Evolutionary conservation across 2,113 vertebrate species (phyloP).

Genomic region (Podarcis muralis): DNA sequence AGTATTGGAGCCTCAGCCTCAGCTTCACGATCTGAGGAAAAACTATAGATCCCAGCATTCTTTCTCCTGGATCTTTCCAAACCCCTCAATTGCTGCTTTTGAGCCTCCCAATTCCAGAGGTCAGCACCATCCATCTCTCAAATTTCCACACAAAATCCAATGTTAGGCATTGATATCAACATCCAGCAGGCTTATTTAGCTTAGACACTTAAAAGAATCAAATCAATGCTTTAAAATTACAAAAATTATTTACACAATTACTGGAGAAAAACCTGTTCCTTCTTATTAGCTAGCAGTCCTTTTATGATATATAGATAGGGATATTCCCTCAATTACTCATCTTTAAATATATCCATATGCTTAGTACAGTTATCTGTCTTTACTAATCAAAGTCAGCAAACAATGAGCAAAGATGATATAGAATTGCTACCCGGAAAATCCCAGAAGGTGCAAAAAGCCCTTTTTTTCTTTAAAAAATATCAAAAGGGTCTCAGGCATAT

Average conservation of each 20-base stretch:
- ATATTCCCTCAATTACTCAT: too few species aligned
- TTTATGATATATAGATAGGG: background rate
- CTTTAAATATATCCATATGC: background rate
- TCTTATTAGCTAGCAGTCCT: background rate
- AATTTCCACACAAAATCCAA: background rate
- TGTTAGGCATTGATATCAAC: background rate
- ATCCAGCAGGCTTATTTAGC: background rate
- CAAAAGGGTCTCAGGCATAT: background rate
- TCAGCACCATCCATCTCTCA: background rate
- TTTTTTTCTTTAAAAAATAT: background rate
- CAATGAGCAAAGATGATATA: background rate
- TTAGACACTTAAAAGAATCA: background rate
- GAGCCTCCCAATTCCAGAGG: background rate
- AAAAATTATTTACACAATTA: background rate
- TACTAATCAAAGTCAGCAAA: background rate
- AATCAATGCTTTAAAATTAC: background rate
- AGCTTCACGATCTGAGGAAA: too few species aligned
- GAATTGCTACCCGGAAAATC: background rate
- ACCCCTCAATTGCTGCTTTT: background rate
- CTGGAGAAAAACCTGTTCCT: background rate
- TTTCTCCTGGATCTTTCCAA: background rate
- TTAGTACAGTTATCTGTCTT: background rate
- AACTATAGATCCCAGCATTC: too few species aligned
- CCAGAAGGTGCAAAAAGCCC: background rate
- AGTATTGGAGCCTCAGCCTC: too few species aligned